These are phyloP conservation scores for Poecilobothrus nobilitatus DNA, from an alignment of 2,888 invertebrate species.

Conservation along the genomic window DNA sequence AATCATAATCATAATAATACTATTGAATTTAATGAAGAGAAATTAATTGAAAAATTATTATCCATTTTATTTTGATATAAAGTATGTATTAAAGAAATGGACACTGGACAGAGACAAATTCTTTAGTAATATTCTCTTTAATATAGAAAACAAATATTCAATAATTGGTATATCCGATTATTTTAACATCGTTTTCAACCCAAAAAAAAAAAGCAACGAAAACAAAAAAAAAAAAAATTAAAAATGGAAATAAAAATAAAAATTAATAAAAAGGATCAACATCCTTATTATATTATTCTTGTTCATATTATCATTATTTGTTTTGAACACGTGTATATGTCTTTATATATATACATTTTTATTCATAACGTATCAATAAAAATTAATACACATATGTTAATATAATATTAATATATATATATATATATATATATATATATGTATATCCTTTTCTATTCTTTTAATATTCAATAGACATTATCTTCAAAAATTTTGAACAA, in stretches of 20 bases:
- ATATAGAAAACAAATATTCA: too few relatives aligned
- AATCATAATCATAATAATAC: not conserved
- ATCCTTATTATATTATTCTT: not conserved
- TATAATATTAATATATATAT: too few relatives aligned
- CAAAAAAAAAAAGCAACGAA: too few relatives aligned
- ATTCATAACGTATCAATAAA: not conserved
- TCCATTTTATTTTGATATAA: not conserved
- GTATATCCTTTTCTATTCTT: not conserved
- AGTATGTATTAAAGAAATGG: not conserved
- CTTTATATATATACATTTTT: too few relatives aligned
- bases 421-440: too few relatives aligned
- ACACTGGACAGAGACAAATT: too few relatives aligned
- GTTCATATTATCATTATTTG: not conserved
- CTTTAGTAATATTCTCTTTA: too few relatives aligned
- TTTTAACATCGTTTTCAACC: too few relatives aligned
- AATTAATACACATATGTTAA: too few relatives aligned
- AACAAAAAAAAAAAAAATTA: too few relatives aligned
- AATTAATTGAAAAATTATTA: slow-evolving; percentile 1
- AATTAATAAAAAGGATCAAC: slow-evolving; percentile 1
- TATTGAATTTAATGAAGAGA: not conserved
- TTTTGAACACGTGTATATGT: not conserved
- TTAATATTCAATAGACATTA: slow-evolving; percentile 1
- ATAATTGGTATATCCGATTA: too few relatives aligned
- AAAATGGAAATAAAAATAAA: not conserved
- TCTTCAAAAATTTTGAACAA: not conserved